A percentile compares a stretch with the other conserved stretches of the same genome.
Conservation (phyloP, 2,797 vertebrate species). For the Aplochiton taeniatus region DNA sequence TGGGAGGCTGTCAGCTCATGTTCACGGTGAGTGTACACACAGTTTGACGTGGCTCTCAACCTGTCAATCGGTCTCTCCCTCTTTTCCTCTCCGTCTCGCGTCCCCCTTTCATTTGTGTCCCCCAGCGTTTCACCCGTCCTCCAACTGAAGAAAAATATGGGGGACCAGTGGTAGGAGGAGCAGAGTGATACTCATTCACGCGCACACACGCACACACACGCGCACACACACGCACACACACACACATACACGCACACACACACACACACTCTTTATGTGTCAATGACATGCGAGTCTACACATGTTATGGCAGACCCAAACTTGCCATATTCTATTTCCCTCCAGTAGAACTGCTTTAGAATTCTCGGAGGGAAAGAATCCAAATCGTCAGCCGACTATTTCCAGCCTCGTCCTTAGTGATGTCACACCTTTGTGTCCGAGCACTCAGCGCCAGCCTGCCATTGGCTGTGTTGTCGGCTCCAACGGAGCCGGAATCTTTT, state of each 20-base stretch:
- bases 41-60: neutral
- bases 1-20: slow-evolving; percentile 97
- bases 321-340: neutral
- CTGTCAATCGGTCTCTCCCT: neutral
- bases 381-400: slow-evolving; percentile 34
- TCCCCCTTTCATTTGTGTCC: neutral
- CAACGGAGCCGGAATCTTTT: too few relatives aligned
- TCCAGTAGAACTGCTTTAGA: neutral
- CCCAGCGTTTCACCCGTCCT: neutral
- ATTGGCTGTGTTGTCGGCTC: too few relatives aligned
- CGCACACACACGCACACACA: slow-evolving; percentile 2
- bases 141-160: neutral
- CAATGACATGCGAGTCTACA: slow-evolving; percentile 37
- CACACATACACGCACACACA: neutral
- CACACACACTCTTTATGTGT: neutral
- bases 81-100: neutral
- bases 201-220: neutral
- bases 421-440: slow-evolving; percentile 46
- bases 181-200: neutral
- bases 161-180: neutral
- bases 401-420: slow-evolving; percentile 43
- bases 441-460: neutral
- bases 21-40: slow-evolving; percentile 87
- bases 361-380: neutral
- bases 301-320: neutral